Evolutionary conservation across 1,140 invertebrate genomes (phyloP).

Genomic region (Macrotrachela quadricornifera): DNA sequence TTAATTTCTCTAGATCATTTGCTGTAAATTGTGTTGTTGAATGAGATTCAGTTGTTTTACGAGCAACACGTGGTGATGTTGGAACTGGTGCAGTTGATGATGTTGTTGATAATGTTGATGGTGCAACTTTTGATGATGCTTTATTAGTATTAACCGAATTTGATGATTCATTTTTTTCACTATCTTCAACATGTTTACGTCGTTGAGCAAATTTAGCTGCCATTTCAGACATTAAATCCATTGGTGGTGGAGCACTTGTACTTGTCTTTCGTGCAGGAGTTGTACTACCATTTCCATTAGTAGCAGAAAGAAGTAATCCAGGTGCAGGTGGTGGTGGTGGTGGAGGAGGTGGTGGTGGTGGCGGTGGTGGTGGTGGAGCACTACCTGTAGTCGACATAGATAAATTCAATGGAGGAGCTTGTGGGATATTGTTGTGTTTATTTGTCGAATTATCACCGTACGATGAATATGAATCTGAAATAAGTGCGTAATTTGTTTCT

Average conservation of each 20-base stretch:
- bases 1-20: no score
- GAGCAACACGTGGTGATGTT: no score
- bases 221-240: conserved; percentile 84
- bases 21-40: no score
- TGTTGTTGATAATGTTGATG: background rate
- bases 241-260: conserved; percentile 6
- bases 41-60: no score
- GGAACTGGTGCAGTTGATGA: no score
- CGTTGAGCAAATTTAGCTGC: conserved; percentile 25
- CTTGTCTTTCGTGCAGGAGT: background rate
- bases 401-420: background rate
- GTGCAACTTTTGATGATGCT: background rate
- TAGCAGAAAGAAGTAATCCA: background rate
- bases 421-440: background rate
- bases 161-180: background rate
- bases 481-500: background rate
- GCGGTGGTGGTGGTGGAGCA: background rate
- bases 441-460: background rate
- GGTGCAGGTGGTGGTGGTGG: conserved; percentile 1
- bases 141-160: background rate
- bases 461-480: no score
- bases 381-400: background rate
- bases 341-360: background rate
- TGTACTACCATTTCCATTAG: background rate
- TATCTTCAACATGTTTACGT: no score